These are phyloP conservation scores for Parasteatoda tepidariorum DNA, from an alignment of 1,140 invertebrate species.

Conservation along the genomic window DNA sequence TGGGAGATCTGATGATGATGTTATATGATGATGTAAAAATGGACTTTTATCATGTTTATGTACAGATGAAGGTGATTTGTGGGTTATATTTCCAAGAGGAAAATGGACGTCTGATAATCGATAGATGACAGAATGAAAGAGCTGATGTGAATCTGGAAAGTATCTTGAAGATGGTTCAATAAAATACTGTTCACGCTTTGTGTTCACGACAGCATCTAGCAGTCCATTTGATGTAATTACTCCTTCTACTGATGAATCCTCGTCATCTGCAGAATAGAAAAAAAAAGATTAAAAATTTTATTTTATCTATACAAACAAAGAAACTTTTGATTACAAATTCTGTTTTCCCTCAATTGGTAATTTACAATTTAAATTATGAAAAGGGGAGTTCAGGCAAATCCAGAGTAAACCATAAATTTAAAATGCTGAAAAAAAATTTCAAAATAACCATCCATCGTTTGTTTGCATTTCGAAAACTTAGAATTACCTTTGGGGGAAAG, in stretches of 20 bases:
- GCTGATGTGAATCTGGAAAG: slow-evolving; percentile 62
- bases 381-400: no score
- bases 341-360: no score
- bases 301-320: neutral
- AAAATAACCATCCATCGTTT: no score
- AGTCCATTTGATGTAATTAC: slow-evolving; percentile 86
- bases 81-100: slow-evolving; percentile 67
- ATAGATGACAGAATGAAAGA: slow-evolving; percentile 86
- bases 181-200: slow-evolving; percentile 82
- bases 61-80: slow-evolving; percentile 47
- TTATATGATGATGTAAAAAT: neutral
- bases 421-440: no score
- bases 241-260: slow-evolving; percentile 84
- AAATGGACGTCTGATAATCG: slow-evolving; percentile 81
- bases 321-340: no score
- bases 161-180: slow-evolving; percentile 87
- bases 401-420: no score
- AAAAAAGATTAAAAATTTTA: slow-evolving; percentile 30
- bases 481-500: no score
- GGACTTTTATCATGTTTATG: neutral
- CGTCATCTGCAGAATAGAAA: slow-evolving; percentile 87
- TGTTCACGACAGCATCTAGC: slow-evolving; percentile 88
- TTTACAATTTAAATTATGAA: no score
- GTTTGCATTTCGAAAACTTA: no score
- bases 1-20: neutral